phyloP scores from a whole-genome alignment of 2,888 invertebrate genomes.

The Pyrrhosoma nymphula region DNA sequence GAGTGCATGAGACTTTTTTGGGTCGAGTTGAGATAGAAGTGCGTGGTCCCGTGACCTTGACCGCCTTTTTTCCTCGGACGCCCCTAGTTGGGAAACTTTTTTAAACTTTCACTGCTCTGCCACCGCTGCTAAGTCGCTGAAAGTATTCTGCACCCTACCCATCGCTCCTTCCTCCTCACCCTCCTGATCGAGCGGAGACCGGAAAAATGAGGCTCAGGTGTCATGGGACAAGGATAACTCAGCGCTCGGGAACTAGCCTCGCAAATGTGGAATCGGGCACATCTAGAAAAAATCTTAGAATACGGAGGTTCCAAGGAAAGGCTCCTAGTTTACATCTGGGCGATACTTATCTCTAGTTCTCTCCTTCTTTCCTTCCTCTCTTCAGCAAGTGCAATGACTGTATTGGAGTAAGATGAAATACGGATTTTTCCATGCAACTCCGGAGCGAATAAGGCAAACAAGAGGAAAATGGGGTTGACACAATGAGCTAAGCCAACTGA shows the following conservation, averaged over 20 bases:
- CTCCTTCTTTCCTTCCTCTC: neutral
- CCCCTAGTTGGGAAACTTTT: constrained; percentile 51
- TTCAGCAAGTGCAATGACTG: neutral
- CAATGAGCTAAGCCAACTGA: neutral
- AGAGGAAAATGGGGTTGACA: too few relatives aligned
- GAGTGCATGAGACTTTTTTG: neutral
- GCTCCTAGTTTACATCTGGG: neutral
- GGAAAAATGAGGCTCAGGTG: neutral
- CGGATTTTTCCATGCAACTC: too few relatives aligned
- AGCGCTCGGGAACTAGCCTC: neutral
- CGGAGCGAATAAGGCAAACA: too few relatives aligned
- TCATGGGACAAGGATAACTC: neutral
- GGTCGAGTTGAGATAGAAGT: constrained; percentile 45
- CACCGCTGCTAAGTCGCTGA: neutral
- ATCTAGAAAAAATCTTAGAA: too few relatives aligned
- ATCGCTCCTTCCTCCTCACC: neutral
- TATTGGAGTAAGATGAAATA: too few relatives aligned
- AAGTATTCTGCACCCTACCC: neutral
- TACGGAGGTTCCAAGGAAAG: too few relatives aligned
- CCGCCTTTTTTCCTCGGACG: constrained; percentile 36
- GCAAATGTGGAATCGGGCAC: neutral
- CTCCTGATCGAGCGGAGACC: neutral
- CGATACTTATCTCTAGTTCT: neutral
- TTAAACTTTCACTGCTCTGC: constrained; percentile 47
- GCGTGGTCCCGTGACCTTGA: constrained; percentile 52